These are phyloP conservation scores for Peromyscus eremicus DNA, from an alignment of 2,797 vertebrate species.

Conservation along the genomic window DNA sequence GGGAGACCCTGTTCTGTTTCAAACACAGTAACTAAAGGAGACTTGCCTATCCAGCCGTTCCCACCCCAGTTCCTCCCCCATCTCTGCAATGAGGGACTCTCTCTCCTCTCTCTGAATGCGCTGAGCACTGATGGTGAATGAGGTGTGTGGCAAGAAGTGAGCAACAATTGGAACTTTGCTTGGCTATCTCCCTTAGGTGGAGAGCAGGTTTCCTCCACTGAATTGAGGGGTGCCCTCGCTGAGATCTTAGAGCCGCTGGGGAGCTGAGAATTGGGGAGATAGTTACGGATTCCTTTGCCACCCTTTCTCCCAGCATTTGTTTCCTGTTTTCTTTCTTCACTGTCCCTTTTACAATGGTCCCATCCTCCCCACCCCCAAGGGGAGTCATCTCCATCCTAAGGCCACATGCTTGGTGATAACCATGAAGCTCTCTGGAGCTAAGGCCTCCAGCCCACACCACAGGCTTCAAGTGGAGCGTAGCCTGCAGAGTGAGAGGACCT, in stretches of 20 bases:
- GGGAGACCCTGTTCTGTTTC: background rate
- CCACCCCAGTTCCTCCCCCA: background rate
- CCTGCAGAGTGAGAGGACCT: background rate
- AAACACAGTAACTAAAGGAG: background rate
- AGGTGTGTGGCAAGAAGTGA: background rate
- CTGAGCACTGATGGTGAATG: background rate
- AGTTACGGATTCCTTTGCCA: background rate
- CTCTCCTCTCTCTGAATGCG: background rate
- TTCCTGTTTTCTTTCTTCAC: constrained; percentile 84
- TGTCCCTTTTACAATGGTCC: constrained; percentile 80
- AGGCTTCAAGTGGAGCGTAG: background rate
- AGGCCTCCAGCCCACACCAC: too few species aligned
- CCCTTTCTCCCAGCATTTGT: constrained; percentile 30
- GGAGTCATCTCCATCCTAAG: constrained; percentile 59
- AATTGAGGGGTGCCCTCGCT: background rate
- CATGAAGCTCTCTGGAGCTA: background rate
- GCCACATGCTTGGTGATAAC: constrained; percentile 87
- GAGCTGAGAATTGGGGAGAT: background rate
- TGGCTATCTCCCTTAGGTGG: background rate
- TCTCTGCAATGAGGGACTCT: background rate
- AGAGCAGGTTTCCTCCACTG: background rate
- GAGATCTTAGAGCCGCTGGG: background rate
- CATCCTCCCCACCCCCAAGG: constrained; percentile 81
- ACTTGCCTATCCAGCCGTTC: background rate
- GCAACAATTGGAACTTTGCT: background rate